A percentile compares a stretch with the other conserved stretches of the same genome.
phyloP scores from a whole-genome alignment of 1,140 invertebrate species.

The Drosophila virilis region DNA sequence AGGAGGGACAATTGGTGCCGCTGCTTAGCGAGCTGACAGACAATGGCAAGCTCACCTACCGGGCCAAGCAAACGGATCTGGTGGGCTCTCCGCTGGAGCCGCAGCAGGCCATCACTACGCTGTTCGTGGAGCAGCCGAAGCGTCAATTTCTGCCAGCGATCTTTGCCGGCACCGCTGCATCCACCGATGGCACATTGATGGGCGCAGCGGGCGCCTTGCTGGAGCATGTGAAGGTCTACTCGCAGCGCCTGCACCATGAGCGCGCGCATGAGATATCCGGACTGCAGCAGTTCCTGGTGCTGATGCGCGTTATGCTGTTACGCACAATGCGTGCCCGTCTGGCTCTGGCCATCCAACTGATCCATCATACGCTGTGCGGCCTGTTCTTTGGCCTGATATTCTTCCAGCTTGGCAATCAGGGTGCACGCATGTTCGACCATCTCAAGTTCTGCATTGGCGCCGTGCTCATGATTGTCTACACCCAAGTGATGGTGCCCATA shows the following conservation, averaged over 20 bases:
- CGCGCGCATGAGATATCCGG: slow-evolving; percentile 60
- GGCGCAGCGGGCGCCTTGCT: slow-evolving; percentile 65
- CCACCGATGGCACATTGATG: slow-evolving; percentile 71
- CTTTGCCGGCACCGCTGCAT: slow-evolving; percentile 63
- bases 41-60: slow-evolving; percentile 84
- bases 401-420: slow-evolving; percentile 87
- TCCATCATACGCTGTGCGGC: slow-evolving; percentile 87
- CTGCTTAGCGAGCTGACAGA: slow-evolving; percentile 85
- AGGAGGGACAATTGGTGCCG: slow-evolving; percentile 70
- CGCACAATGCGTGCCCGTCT: slow-evolving; percentile 77
- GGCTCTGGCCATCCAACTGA: slow-evolving; percentile 86
- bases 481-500: slow-evolving; percentile 88
- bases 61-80: slow-evolving; percentile 25
- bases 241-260: slow-evolving; percentile 54
- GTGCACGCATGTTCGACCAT: slow-evolving; percentile 88
- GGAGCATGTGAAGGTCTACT: slow-evolving; percentile 73
- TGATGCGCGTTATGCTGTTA: slow-evolving; percentile 74
- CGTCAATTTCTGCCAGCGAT: slow-evolving; percentile 59
- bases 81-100: slow-evolving; percentile 37
- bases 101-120: slow-evolving; percentile 70
- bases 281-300: slow-evolving; percentile 73
- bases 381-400: slow-evolving; percentile 85
- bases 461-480: slow-evolving; percentile 88
- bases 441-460: slow-evolving; percentile 88
- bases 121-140: slow-evolving; percentile 76